Base-by-base conservation (phyloP, 2,888 invertebrate species). In the Aporophyla lueneburgensis region DNA sequence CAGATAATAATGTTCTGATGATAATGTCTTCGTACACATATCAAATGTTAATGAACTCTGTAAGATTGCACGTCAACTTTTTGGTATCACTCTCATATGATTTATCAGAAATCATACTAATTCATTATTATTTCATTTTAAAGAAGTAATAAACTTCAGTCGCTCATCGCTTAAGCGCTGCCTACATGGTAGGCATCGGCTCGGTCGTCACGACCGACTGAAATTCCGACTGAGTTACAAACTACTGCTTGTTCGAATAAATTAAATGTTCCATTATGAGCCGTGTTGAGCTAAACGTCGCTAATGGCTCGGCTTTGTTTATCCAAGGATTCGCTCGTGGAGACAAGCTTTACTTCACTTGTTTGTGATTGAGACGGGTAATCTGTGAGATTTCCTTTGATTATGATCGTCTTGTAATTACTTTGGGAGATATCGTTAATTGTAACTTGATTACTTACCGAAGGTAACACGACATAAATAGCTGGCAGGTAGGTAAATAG, bases 201-300 rank as follows among this genome's bases (percentile, higher is more conserved):
- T 78, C 75, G 69, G 71, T 76, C 76, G 76, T 71, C 86, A 67
- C 86, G 77, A 75, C 70, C 56, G 78, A 82, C 82, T 86, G 85
- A 78, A 85, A 81, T 81, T 86, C 81, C 77, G 67, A 76, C 74
- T 74, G 83, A 83, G 85, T 80, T 79, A 86, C 86, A 87, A 87
- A 86, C 87, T 83, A 83, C 78, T 70, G 78, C 68, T 76, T 86
- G 76, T 82, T 66, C 58, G 80, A 81, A 87, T 87, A 86, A 78
- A 81, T 87, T 78, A 84, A 83, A 74, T 76, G 59, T 66, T 70
- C 73, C 71, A 80, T 80, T 83, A 78, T 53, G 79, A 74, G 80
- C 61, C 66, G 71, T 74, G 78, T 72, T 51, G 72, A 74, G 76
- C 73, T 80, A 77, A 78, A 76, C 65, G 85, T 24, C n/a, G 56